Evolutionary conservation across 2,797 vertebrate genomes (phyloP).

Genomic region (Pterois miles): DNA sequence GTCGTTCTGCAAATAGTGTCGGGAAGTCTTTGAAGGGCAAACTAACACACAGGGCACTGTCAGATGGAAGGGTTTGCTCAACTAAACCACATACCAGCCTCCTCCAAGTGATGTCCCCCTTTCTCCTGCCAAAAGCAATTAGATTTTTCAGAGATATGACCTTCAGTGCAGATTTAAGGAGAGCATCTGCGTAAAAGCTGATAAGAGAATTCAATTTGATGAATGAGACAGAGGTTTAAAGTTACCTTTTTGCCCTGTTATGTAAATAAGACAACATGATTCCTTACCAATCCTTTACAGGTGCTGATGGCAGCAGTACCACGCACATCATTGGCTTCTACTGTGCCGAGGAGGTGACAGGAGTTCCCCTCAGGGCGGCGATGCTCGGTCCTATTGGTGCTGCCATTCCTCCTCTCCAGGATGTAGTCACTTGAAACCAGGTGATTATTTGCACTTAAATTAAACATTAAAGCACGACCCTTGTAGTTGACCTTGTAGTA

Average conservation of each 20-base stretch:
- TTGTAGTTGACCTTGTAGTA: constrained; percentile 88
- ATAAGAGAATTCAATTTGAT: neutral
- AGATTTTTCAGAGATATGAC: neutral
- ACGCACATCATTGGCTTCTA: constrained; percentile 50
- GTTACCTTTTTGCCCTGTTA: too few relatives aligned
- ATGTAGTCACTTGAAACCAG: constrained; percentile 88
- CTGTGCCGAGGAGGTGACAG: constrained; percentile 90
- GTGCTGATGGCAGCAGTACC: constrained; percentile 91
- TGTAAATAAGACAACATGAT: neutral
- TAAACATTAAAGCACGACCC: constrained; percentile 86
- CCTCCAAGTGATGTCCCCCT: constrained; percentile 20
- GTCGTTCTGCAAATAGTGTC: constrained; percentile 72
- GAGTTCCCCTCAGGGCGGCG: constrained; percentile 52
- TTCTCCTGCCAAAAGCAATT: neutral
- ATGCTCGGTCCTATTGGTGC: constrained; percentile 73
- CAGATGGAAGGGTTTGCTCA: constrained; percentile 54
- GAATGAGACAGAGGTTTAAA: constrained; percentile 7
- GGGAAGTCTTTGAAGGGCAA: constrained; percentile 68
- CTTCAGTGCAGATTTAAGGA: neutral
- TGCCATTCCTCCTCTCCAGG: constrained; percentile 87
- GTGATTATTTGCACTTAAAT: constrained; percentile 84
- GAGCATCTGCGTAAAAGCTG: neutral
- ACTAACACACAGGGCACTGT: constrained; percentile 67
- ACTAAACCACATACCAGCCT: constrained; percentile 30
- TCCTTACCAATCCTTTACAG: constrained; percentile 93